Evolutionary conservation across 2,888 invertebrate species (phyloP), one percentile per base, ranked within the genome.

Genomic region (Drosophila falleni): DNA sequence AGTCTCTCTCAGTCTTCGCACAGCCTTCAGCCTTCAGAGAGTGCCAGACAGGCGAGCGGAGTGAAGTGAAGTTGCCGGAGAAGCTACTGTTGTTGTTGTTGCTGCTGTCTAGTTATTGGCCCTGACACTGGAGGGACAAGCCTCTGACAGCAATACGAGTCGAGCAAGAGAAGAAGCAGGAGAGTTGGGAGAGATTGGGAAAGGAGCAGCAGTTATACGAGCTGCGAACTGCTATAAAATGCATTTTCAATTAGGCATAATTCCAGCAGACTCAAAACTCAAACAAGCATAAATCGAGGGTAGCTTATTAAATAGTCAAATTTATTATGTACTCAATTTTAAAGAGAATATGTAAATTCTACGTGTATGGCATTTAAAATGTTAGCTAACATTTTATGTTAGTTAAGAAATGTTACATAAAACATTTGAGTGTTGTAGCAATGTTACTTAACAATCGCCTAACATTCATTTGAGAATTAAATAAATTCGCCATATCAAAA

Each of bases 211-310:
- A 70, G 64, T 75, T 75, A 79, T 65, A 60, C 53, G 75, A 70
- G 64, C 75, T 61, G 69, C 79, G 56, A 81, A 68, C 85, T 87
- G 87, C 87, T 89, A 81, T 89, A 82, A 89, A 82, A 85, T 83
- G 86, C 89, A 89, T 82, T 83, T 89, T 89, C 80, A 85, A 89
- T 88, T 86, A 87, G 86, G 66, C 74, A 87, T 89, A 81, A 81
- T 87, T 87, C 70, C 73, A 77, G 87, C 83, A 61, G 85, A 63
- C 78, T 54, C 50, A 39, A 49, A 63, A 53, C 53, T 23, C 42
- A 15, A 74, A 53, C 42, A 37, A 26, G 47, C n/a, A 31, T 26
- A 13, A 23, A 10, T 15, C 78, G 60, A 68, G 75, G 55, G 60
- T 59, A 31, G 53, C 56, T 15, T 6, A 26, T 9, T 9, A 15